Base-by-base conservation (phyloP, 2,888 invertebrate species). In the Leptinotarsa tumamoca region DNA sequence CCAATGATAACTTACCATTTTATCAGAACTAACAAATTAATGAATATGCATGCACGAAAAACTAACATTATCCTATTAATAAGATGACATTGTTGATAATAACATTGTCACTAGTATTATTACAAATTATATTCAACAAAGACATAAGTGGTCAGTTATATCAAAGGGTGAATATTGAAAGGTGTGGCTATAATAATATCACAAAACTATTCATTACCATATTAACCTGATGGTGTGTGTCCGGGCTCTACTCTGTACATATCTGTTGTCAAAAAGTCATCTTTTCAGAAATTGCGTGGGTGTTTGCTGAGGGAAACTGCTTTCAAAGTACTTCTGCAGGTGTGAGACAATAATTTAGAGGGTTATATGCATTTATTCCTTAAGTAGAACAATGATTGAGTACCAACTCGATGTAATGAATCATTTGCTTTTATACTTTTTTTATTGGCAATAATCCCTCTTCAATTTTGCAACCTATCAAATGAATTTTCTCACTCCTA, bases 141-240 rank as follows among this genome's bases (percentile, higher is more conserved):
- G 43, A 63, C 27, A 2, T 21, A 4, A 27, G 23, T 27, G 43
- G 4, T 21, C 15, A 58, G 21, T 23, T 23, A 17, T 17, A n/a
- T 27, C 10, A 4, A 10, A n/a, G 74, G 74, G 73, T 77, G 77
- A 72, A 77, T 74, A 77, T 77, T 77, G 67, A 68, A 74, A 72
- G 77, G 74, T 77, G 77, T 74, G 77, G 77, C 74, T 77, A 69
- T 73, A 68, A 76, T 73, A 58, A 56, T 54, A 51, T 49, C 23
- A 52, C 61, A 73, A 69, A 70, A 67, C 51, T 56, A 15, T 18
- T 68, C 61, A 49, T 43, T 50, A 70, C 43, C 33, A 67, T 67
- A 71, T 67, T 68, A 71, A 68, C 56, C 67, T 73, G 69, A 69
- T 69, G 75, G 75, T 75, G 75, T 75, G 51, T 71, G 74, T 63